phyloP scores from a whole-genome alignment of 2,113 vertebrate species.

The Trogon surrucura region DNA sequence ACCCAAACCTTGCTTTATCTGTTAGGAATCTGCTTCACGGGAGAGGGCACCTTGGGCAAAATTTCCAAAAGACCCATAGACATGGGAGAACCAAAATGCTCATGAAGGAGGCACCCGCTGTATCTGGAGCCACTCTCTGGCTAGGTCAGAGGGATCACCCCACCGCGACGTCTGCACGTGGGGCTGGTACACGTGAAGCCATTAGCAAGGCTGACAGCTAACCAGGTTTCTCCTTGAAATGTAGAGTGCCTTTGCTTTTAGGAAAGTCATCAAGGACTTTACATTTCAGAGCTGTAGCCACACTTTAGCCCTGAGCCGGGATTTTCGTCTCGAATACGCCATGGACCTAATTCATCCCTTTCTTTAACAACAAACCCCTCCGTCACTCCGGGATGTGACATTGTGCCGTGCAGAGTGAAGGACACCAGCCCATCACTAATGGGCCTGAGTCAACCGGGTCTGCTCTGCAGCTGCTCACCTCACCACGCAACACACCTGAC shows the following conservation, averaged over 20 bases:
- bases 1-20: neutral
- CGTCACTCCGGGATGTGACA: neutral
- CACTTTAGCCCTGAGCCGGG: neutral
- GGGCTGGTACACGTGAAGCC: neutral
- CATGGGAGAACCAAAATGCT: neutral
- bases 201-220: neutral
- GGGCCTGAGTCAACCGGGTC: accelerated
- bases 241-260: neutral
- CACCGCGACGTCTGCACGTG: accelerated
- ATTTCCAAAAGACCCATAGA: neutral
- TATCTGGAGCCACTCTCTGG: neutral
- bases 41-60: neutral
- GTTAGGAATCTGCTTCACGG: neutral
- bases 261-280: neutral
- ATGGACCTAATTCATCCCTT: neutral
- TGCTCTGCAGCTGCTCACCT: neutral
- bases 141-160: neutral
- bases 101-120: neutral
- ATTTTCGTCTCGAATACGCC: neutral
- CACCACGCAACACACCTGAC: accelerated
- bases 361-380: neutral
- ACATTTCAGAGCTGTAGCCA: neutral
- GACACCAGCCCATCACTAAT: neutral
- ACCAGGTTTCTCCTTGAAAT: neutral
- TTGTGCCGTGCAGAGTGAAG: neutral